Conservation (phyloP, 2,113 vertebrate genomes). For the Chrysochloris asiatica region DNA sequence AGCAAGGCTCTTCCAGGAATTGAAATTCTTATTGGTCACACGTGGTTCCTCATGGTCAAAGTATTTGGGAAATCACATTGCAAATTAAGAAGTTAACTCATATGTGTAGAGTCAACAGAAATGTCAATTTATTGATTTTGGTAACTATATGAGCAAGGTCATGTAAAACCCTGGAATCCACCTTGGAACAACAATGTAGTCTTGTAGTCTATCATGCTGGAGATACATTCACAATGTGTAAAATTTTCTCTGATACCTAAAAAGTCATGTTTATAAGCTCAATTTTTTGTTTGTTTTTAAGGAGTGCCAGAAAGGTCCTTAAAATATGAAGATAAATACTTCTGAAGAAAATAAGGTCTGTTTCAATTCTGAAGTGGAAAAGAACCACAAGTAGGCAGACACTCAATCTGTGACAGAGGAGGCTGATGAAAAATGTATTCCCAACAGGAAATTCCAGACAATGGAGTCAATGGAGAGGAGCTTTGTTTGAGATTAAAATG, state of each 20-base stretch:
- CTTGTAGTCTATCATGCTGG: background rate
- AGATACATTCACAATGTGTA: background rate
- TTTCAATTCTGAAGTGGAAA: background rate
- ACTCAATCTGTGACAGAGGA: background rate
- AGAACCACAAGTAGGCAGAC: background rate
- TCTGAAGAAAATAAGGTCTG: background rate
- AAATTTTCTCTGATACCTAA: background rate
- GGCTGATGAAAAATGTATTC: background rate
- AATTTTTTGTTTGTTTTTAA: background rate
- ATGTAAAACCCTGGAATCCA: background rate
- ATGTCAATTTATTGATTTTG: background rate
- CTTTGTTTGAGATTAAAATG: background rate
- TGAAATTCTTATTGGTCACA: background rate
- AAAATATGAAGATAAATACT: background rate
- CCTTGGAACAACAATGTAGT: background rate
- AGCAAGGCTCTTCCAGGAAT: background rate
- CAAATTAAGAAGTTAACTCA: background rate
- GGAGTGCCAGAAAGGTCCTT: background rate
- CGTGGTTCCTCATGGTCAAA: background rate
- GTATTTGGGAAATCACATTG: background rate
- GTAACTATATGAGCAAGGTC: background rate
- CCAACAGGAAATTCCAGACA: background rate
- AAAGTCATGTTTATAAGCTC: background rate
- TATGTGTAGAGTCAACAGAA: background rate
- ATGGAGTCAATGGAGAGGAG: background rate